A percentile compares a stretch with the other conserved stretches of the same genome.
Evolutionary conservation across 2,113 vertebrate genomes (phyloP).

Genomic region (Erythrocercus mccallii): DNA sequence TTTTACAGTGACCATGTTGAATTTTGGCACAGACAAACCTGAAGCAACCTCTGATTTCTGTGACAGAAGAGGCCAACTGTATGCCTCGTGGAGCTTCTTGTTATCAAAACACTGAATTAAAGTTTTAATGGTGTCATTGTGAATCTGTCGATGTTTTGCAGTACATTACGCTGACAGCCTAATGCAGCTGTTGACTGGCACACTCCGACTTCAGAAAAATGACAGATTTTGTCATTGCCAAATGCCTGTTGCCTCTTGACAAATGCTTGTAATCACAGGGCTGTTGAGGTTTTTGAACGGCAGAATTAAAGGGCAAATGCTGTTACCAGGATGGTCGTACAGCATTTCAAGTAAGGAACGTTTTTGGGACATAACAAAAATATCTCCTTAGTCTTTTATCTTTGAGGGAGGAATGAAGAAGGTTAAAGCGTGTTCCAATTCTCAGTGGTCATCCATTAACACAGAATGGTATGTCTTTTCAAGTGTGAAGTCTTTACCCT

Average conservation of each 20-base stretch:
- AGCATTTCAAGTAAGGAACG: neutral
- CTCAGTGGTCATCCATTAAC: slow-evolving; percentile 38
- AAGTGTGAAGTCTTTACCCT: slow-evolving; percentile 57
- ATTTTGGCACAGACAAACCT: neutral
- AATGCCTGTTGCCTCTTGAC: slow-evolving; percentile 75
- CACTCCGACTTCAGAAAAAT: slow-evolving; percentile 80
- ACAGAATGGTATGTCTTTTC: slow-evolving; percentile 50
- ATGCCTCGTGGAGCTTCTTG: slow-evolving; percentile 41
- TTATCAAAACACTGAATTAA: slow-evolving; percentile 68
- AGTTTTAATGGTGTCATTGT: slow-evolving; percentile 70
- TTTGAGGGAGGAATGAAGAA: slow-evolving; percentile 42
- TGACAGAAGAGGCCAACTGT: slow-evolving; percentile 70
- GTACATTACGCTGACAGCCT: slow-evolving; percentile 59
- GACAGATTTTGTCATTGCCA: slow-evolving; percentile 81
- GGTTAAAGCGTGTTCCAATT: slow-evolving; percentile 20
- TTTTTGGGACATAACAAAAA: slow-evolving; percentile 36
- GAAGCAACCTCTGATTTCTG: neutral
- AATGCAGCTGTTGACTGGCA: slow-evolving; percentile 87
- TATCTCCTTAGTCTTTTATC: slow-evolving; percentile 38
- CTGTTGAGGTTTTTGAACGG: slow-evolving; percentile 49
- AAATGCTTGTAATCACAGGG: slow-evolving; percentile 67
- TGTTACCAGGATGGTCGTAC: neutral
- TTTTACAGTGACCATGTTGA: neutral
- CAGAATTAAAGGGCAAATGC: slow-evolving; percentile 17
- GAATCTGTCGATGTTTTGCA: slow-evolving; percentile 52